Base-by-base conservation (phyloP, 2,113 vertebrate species). In the Macquaria ambigua region DNA sequence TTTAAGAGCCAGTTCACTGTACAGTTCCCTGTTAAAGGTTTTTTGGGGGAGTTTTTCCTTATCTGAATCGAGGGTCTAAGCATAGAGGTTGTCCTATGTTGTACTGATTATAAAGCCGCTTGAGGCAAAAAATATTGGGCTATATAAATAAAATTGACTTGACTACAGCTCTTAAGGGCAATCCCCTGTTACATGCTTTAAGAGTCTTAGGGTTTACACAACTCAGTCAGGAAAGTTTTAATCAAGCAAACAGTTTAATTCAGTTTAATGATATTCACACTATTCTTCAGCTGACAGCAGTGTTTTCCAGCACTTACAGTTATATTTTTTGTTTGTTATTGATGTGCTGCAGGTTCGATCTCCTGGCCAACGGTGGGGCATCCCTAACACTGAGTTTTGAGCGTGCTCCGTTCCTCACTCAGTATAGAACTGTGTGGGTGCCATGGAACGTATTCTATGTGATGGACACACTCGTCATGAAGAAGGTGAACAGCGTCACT, bases 391-490 rank as follows among this genome's bases (percentile, higher is more conserved):
- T 99, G 92, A 96, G 98, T 43, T 99, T 99, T 63, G 97, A 99
- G 90, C 96, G 98, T 0, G 96, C 97, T 9, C 98, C 98, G 0
- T 99, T 99, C 95, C 96, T 99, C 87, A 97, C 97, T 1, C 98
- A 99, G 91, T 97, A 98, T 90, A 97, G 98, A 71, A 99, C 98
- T 0, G 98, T 98, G 1, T 99, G 98, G 98, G 96, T 99, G 81
- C 98, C 98, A 0, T 99, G 98, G 98, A 99, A 99, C 16, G 97
- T 99, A 28, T 99, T 99, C 88, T 97, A 99, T 58, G 98, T 99
- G 89, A 99, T 99, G 98, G 98, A 99, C 87, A 99, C 97, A 0
- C 94, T 99, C 31, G 97, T 99, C 81, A 98, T 99, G 97, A 99
- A 99, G 96, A 98, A 99, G 91, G 94, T 95, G 73, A 74, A 87